Evolutionary conservation across 2,888 invertebrate species (phyloP), one percentile per base, ranked within the genome.

Genomic region (Agrypnus murinus): DNA sequence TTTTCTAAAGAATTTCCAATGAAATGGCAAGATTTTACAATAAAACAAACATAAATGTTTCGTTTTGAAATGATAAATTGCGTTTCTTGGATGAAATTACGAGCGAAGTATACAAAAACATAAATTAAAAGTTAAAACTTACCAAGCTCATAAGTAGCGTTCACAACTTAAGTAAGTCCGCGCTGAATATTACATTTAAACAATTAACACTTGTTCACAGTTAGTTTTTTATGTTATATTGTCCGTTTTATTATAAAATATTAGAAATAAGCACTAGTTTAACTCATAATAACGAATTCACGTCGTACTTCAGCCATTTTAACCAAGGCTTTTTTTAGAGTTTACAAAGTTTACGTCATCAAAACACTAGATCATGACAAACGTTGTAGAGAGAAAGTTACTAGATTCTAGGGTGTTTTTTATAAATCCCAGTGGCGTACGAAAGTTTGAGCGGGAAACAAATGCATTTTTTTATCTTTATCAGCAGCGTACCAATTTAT

Each of bases 341-440:
- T 70, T 69, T 70, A 60, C 59, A 55, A 65, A 70, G 65, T 70
- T 70, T 70, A 60, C 70, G 70, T 70, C 70, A 70, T 60, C 70
- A 69, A 32, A 59, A 62, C 68, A 63, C 10, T n/a, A 8, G 4
- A 19, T 12, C 7, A 17, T 17, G 0, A 10, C 15, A 12, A 64
- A 64, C 31, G 8, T 12, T 17, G 0, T 4, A 1, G 0, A 32
- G n/a, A 12, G 14, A 48, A 59, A 62, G 14, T 32, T 10, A 48
- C 62, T 46, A 60, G 14, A 57, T 36, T 57, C n/a, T 46, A 10
- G 46, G 25, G 25, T 25, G 46, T 45, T 15, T 45, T 15, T 17
- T 17, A 5, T 1, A 2, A 10, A 14, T 9, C 2, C 25, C 46
- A 46, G 46, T 46, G 46, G 17, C 46, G 46, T 46, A 2, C 25